These are phyloP conservation scores for Beris chalybata DNA, from an alignment of 2,888 invertebrate species.

Conservation along the genomic window DNA sequence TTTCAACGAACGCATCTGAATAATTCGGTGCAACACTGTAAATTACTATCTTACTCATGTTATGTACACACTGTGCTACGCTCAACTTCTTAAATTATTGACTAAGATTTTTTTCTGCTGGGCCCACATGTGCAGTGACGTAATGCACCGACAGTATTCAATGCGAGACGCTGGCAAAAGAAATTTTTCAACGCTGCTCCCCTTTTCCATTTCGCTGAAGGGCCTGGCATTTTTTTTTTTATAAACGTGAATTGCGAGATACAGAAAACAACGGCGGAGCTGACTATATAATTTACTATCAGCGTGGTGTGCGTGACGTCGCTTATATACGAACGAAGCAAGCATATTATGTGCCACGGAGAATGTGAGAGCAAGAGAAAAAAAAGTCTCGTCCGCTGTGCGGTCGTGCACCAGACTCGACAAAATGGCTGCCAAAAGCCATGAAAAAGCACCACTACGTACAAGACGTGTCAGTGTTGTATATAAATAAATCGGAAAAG, in stretches of 20 bases:
- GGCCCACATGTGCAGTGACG: too few relatives aligned
- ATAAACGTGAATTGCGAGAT: constrained; percentile 3
- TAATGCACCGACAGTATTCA: too few relatives aligned
- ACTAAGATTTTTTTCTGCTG: too few relatives aligned
- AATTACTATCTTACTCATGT: too few relatives aligned
- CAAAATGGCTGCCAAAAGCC: constrained; percentile 18
- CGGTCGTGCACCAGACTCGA: constrained; percentile 18
- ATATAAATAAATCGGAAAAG: not conserved
- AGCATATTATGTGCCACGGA: not conserved
- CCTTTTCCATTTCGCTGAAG: constrained; percentile 3
- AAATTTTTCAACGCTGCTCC: constrained; percentile 11
- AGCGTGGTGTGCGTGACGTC: not conserved
- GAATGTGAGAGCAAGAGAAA: not conserved
- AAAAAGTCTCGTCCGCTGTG: constrained; percentile 17
- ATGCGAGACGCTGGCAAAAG: too few relatives aligned
- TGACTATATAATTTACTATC: not conserved
- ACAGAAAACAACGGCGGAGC: not conserved
- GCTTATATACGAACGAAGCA: not conserved
- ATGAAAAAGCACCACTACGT: not conserved
- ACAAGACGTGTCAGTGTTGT: not conserved
- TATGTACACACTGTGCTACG: too few relatives aligned
- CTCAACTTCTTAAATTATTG: too few relatives aligned
- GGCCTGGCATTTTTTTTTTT: constrained; percentile 15
- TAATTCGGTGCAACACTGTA: too few relatives aligned
- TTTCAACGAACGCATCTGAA: too few relatives aligned